A percentile compares a stretch with the other conserved stretches of the same genome.
phyloP scores from a whole-genome alignment of 2,113 vertebrate species.

The Crotophaga sulcirostris region DNA sequence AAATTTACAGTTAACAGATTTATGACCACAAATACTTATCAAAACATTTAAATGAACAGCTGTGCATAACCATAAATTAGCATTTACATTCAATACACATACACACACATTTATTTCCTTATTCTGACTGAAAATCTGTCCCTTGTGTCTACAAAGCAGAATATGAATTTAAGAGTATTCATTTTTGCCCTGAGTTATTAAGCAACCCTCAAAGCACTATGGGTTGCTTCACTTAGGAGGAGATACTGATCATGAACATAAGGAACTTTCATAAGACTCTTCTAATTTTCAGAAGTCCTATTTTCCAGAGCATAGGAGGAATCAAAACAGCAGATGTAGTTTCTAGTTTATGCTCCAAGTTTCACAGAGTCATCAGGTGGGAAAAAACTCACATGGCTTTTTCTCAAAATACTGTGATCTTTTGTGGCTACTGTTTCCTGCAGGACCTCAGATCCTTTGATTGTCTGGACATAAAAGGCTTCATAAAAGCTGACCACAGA shows the following conservation, averaged over 20 bases:
- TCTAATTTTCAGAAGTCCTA: neutral
- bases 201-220: neutral
- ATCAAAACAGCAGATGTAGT: neutral
- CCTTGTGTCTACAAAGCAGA: neutral
- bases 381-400: neutral
- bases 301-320: neutral
- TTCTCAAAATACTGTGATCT: neutral
- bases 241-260: neutral
- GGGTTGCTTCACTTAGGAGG: neutral
- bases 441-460: neutral
- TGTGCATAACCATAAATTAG: slow-evolving; percentile 11
- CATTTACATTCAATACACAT: neutral
- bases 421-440: neutral
- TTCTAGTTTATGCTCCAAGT: neutral
- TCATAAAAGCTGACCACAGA: neutral
- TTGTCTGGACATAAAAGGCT: neutral
- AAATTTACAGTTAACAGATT: slow-evolving; percentile 14
- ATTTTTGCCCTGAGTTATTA: neutral
- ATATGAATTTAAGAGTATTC: neutral
- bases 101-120: neutral
- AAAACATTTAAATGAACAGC: neutral
- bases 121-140: slow-evolving; percentile 15
- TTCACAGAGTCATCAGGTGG: neutral
- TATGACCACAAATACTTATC: neutral
- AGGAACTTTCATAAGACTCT: neutral